Conservation (phyloP, 2,888 invertebrate genomes). For the Nephrotoma guestfalica region DNA sequence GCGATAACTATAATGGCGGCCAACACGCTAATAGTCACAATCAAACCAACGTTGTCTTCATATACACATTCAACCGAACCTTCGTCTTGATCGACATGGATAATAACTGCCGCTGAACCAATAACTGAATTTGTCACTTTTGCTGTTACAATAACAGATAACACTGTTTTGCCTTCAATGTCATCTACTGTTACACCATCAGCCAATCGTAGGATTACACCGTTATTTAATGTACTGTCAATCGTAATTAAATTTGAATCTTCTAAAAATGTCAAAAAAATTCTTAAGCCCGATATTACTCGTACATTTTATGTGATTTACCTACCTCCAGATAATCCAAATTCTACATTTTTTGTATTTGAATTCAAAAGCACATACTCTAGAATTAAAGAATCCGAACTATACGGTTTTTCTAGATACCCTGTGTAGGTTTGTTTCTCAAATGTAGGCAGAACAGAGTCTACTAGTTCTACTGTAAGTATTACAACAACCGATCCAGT, state of each 20-base stretch:
- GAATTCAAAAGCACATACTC: constrained; percentile 5
- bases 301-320: background rate
- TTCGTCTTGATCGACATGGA: background rate
- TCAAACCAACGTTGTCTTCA: background rate
- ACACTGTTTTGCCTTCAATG: constrained; percentile 7
- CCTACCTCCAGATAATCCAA: too few relatives aligned
- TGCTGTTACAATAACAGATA: constrained; percentile 14
- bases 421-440: constrained; percentile 13
- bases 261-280: background rate
- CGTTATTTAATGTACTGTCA: background rate
- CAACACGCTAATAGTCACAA: background rate
- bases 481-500: background rate
- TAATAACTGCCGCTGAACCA: constrained; percentile 5
- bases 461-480: background rate
- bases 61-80: background rate
- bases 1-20: background rate
- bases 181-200: constrained; percentile 9
- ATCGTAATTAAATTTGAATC: constrained; percentile 9
- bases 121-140: constrained; percentile 9
- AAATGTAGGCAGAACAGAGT: background rate
- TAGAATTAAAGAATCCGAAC: constrained; percentile 5
- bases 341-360: too few relatives aligned
- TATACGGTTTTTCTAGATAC: constrained; percentile 9
- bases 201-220: background rate
- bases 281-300: constrained; percentile 11